phyloP scores from a whole-genome alignment of 1,140 invertebrate species.

The Sitodiplosis mosellana region DNA sequence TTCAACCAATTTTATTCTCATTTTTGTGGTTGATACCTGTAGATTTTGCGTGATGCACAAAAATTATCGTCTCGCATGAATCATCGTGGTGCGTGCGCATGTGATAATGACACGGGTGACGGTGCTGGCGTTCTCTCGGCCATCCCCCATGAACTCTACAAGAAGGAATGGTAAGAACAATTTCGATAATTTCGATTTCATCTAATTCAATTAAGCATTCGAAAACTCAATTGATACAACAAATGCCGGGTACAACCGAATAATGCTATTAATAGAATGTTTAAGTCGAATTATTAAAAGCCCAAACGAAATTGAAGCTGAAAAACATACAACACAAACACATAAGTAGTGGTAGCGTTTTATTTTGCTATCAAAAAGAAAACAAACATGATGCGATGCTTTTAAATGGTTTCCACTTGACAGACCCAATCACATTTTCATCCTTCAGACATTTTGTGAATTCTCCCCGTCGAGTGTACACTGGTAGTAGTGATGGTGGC shows the following conservation, averaged over 20 bases:
- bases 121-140: slow-evolving; percentile 91
- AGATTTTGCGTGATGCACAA: slow-evolving; percentile 90
- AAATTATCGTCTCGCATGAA: slow-evolving; percentile 90
- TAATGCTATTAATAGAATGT: slow-evolving; percentile 6
- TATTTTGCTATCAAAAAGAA: too few relatives aligned
- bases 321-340: too few relatives aligned
- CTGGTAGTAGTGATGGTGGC: too few relatives aligned
- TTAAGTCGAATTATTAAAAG: too few relatives aligned
- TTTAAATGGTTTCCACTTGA: too few relatives aligned
- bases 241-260: background rate
- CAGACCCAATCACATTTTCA: too few relatives aligned
- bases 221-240: background rate
- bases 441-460: too few relatives aligned
- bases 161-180: slow-evolving; percentile 54
- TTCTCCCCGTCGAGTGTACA: too few relatives aligned
- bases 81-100: slow-evolving; percentile 93
- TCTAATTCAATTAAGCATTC: background rate
- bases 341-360: too few relatives aligned
- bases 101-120: slow-evolving; percentile 97
- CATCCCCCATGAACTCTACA: slow-evolving; percentile 89
- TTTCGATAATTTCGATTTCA: background rate
- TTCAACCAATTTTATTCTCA: background rate
- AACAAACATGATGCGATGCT: too few relatives aligned
- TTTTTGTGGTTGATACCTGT: slow-evolving; percentile 12
- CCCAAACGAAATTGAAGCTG: too few relatives aligned